Base-by-base conservation (phyloP, 1,140 invertebrate genomes). In the Parasteatoda tepidariorum region DNA sequence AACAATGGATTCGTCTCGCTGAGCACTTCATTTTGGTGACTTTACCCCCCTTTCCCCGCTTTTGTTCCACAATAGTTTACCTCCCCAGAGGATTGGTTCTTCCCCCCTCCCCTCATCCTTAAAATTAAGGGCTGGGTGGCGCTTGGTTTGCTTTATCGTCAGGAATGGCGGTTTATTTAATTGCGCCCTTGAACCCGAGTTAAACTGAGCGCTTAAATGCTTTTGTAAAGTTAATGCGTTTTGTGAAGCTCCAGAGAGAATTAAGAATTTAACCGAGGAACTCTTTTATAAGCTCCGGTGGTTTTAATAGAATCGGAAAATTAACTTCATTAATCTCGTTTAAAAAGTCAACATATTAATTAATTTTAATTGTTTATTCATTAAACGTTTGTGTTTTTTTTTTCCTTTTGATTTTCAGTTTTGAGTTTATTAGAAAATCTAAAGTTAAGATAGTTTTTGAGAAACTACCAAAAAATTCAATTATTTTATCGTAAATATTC, bases 1-100 rank as follows among this genome's bases (percentile, higher is more conserved):
- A 85, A 85, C 84, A 85, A 78, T 78, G 84, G 59, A 67, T 38
- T 67, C 64, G 75, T 26, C 55, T 55, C 70, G 54, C 34, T 62
- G 66, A 30, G 38, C 78, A 70, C 55, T 82, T 82, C 78, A 79
- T 68, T 79, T 62, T 18, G 18, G 13, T n/a, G 28, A 2, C n/a
- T 57, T 31, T 31, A 2, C 33, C 22, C 59, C 34, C 34, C 22
- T 22, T 22, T 41, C 6, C 26, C 6, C 22, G 38, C 24, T 13
- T 30, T 48, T 2, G 38, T 4, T 18, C 18, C 1, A 48, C 38
- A 18, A 48, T 4, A 48, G 38, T 48, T 48, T 48, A 48, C 9
- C 38, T 48, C 38, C 18, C 38, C 18, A 48, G 38, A 13, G 38
- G 38, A 48, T 18, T 9, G 38, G 38, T 13, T 13, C 9, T 13